Evolutionary conservation across 2,888 invertebrate genomes (phyloP).

Genomic region (Aphodius granarius): DNA sequence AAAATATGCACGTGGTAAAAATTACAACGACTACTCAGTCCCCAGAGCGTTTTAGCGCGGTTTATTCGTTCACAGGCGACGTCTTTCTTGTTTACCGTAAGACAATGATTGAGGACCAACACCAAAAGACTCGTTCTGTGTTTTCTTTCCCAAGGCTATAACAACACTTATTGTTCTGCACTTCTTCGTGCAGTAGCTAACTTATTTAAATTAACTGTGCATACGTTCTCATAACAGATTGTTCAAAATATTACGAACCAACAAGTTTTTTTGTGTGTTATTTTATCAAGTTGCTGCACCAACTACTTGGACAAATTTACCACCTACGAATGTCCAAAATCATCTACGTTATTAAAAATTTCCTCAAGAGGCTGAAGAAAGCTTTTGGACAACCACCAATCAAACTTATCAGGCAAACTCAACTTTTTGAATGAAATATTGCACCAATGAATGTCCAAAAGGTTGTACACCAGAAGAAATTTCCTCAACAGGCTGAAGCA

Average conservation of each 20-base stretch:
- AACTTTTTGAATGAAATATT: no score
- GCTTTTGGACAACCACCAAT: no score
- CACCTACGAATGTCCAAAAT: no score
- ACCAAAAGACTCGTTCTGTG: background rate
- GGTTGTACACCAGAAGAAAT: no score
- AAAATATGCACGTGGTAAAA: conserved; percentile 27
- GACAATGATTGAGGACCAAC: conserved; percentile 20
- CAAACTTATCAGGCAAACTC: no score
- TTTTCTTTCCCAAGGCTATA: background rate
- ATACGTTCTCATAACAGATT: background rate
- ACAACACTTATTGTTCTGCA: background rate
- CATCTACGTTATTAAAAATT: no score
- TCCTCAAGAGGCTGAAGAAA: no score
- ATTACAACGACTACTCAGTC: conserved; percentile 22
- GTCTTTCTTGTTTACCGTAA: background rate
- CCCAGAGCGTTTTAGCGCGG: conserved; percentile 18
- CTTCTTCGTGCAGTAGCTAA: conserved; percentile 17
- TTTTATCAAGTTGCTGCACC: no score
- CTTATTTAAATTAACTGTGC: conserved; percentile 15
- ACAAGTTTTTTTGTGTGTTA: no score
- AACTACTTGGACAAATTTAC: no score
- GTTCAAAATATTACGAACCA: background rate
- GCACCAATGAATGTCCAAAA: no score
- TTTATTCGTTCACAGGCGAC: background rate
- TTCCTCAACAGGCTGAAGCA: no score